These are phyloP conservation scores for Hirtodrosophila duncani DNA, from an alignment of 2,888 invertebrate species.

Conservation along the genomic window DNA sequence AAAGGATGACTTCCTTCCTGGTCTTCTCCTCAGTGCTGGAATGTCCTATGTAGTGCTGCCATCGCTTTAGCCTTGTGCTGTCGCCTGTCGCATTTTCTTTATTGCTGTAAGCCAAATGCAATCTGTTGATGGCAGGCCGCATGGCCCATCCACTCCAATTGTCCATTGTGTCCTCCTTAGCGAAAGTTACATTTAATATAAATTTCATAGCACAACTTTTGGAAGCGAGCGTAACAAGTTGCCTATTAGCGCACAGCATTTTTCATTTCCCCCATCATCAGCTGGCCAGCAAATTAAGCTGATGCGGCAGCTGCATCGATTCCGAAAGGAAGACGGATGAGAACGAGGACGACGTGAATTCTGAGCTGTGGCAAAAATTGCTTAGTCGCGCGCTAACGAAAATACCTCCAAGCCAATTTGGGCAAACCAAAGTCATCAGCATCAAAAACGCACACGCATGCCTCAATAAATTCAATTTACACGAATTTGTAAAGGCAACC, in stretches of 20 bases:
- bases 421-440: slow-evolving; percentile 65
- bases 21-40: not conserved
- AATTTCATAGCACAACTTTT: slow-evolving; percentile 58
- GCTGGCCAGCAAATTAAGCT: slow-evolving; percentile 60
- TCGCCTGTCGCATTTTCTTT: slow-evolving; percentile 11
- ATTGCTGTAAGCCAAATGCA: slow-evolving; percentile 55
- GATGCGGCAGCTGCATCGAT: slow-evolving; percentile 64
- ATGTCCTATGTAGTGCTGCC: not conserved
- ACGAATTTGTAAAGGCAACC: slow-evolving; percentile 67
- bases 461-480: slow-evolving; percentile 73
- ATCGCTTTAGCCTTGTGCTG: not conserved
- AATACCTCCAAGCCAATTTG: slow-evolving; percentile 67
- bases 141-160: not conserved
- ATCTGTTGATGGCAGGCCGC: slow-evolving; percentile 43
- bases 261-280: slow-evolving; percentile 43
- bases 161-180: slow-evolving; percentile 9
- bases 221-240: slow-evolving; percentile 57
- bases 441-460: slow-evolving; percentile 69
- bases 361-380: slow-evolving; percentile 33
- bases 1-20: slow-evolving; percentile 61
- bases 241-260: slow-evolving; percentile 48
- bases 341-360: not conserved
- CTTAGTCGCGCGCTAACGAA: slow-evolving; percentile 35
- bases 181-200: slow-evolving; percentile 36
- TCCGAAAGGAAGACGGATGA: slow-evolving; percentile 25